These are phyloP conservation scores for Rhodinocichla rosea DNA, from an alignment of 2,113 vertebrate species.

Conservation along the genomic window DNA sequence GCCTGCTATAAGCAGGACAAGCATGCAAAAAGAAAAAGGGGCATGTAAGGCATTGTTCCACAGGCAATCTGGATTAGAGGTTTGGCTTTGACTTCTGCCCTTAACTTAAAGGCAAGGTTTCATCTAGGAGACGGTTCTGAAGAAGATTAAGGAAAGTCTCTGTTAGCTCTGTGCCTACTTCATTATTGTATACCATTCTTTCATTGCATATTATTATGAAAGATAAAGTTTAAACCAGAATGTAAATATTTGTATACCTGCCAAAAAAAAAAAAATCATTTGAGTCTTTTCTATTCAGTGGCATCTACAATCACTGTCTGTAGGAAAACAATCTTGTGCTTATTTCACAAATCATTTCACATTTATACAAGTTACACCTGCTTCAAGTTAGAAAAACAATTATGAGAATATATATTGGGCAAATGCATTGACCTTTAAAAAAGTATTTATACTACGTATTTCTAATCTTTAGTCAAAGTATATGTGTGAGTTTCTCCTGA, in stretches of 20 bases:
- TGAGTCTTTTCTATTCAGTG: background rate
- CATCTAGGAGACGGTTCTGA: background rate
- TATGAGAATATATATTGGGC: background rate
- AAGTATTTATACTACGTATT: background rate
- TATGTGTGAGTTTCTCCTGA: background rate
- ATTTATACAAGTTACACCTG: background rate
- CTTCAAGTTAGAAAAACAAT: background rate
- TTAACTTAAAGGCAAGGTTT: background rate
- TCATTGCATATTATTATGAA: background rate
- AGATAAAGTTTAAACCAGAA: background rate
- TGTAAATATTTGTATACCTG: background rate
- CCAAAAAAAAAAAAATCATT: too few species aligned
- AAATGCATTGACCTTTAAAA: background rate
- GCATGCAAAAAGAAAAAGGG: background rate
- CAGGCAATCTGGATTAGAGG: background rate
- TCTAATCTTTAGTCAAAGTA: background rate
- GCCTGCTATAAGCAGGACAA: background rate
- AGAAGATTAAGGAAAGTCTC: background rate
- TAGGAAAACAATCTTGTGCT: background rate
- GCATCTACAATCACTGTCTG: background rate
- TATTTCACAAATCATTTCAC: background rate
- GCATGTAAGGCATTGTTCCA: background rate
- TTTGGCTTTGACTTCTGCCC: background rate
- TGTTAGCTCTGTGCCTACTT: background rate
- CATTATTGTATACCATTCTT: background rate